phyloP scores from a whole-genome alignment of 2,113 vertebrate species.

The Ifrita kowaldi region DNA sequence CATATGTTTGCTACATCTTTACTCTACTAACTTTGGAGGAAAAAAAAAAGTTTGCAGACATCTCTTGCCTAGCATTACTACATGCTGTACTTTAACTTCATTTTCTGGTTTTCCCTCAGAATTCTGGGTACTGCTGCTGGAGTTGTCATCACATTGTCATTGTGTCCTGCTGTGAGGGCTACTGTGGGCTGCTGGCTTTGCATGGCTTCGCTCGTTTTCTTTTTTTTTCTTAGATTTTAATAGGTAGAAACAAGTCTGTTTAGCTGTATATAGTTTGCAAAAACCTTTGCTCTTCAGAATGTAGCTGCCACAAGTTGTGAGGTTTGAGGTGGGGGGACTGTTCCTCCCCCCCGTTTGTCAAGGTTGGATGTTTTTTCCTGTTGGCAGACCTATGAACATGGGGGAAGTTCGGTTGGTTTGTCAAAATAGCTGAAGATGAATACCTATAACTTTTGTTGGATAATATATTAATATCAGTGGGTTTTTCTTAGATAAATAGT shows the following conservation, averaged over 20 bases:
- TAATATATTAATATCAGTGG: background rate
- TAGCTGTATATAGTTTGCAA: background rate
- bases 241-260: constrained; percentile 44
- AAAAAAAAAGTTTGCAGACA: constrained; percentile 39
- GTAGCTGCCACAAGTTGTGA: background rate
- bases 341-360: background rate
- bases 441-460: background rate
- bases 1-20: constrained; percentile 49
- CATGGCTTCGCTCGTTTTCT: background rate
- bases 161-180: constrained; percentile 63
- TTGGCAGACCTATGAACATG: background rate
- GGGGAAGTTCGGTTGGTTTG: background rate
- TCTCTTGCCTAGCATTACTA: constrained; percentile 40
- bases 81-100: constrained; percentile 58
- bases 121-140: constrained; percentile 67
- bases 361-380: background rate
- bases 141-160: constrained; percentile 78
- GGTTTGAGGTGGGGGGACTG: background rate
- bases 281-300: background rate
- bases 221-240: background rate
- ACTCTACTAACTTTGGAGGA: background rate
- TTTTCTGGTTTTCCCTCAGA: constrained; percentile 68
- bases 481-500: constrained; percentile 2
- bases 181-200: constrained; percentile 47
- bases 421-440: constrained; percentile 10